A percentile compares a stretch with the other conserved stretches of the same genome.
Evolutionary conservation across 2,797 vertebrate species (phyloP).

Genomic region (Lepus oiostolus): DNA sequence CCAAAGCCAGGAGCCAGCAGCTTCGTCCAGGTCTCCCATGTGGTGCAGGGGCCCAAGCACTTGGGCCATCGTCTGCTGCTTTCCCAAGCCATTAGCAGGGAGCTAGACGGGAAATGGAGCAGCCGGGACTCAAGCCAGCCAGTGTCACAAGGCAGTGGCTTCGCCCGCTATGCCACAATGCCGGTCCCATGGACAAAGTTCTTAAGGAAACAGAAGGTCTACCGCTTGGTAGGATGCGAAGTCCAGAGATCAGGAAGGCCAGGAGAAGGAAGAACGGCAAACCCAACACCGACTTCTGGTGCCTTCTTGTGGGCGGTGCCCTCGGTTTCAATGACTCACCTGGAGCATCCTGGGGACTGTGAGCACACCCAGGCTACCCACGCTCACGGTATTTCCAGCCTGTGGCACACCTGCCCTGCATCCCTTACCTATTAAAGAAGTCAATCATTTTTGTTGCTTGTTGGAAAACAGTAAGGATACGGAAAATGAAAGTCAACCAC

Average conservation of each 20-base stretch:
- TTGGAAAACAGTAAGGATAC: not conserved
- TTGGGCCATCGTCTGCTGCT: too few relatives aligned
- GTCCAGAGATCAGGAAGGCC: too few relatives aligned
- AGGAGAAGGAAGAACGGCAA: not conserved
- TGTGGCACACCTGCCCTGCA: not conserved
- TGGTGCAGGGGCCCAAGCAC: too few relatives aligned
- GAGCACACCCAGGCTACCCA: not conserved
- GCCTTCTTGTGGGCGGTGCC: not conserved
- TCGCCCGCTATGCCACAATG: too few relatives aligned
- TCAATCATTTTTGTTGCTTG: not conserved
- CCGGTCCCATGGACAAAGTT: not conserved
- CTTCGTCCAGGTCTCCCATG: too few relatives aligned
- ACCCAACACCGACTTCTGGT: not conserved
- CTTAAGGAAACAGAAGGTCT: not conserved
- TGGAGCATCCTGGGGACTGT: too few relatives aligned
- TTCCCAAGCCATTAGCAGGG: too few relatives aligned
- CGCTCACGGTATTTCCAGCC: not conserved
- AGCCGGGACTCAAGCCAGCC: too few relatives aligned
- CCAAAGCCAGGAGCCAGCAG: too few relatives aligned
- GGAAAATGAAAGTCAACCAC: not conserved
- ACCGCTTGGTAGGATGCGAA: not conserved
- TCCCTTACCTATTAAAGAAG: not conserved
- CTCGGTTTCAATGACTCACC: not conserved
- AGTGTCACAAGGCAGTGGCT: too few relatives aligned
- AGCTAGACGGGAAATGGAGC: too few relatives aligned